Percentiles rank a stretch among this genome's conserved stretches.
Evolutionary conservation across 1,140 invertebrate species (phyloP).

Genomic region (Euwallacea similis): DNA sequence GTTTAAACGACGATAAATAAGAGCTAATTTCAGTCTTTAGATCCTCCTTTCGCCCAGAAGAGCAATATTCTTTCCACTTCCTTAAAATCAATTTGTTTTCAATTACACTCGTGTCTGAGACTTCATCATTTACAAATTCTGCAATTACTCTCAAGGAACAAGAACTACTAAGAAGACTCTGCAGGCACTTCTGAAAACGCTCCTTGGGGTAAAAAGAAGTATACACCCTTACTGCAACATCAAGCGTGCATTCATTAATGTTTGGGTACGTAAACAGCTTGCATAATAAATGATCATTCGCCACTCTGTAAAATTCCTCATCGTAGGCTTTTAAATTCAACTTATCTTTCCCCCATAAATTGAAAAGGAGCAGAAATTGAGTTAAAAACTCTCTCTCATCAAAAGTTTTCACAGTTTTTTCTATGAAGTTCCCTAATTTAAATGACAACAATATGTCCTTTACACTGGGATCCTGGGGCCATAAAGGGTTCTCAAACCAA

Average conservation of each 20-base stretch:
- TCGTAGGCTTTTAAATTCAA: constrained; percentile 41
- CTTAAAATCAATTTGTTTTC: constrained; percentile 41
- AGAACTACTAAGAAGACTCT: constrained; percentile 54
- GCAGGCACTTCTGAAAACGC: constrained; percentile 54
- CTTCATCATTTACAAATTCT: constrained; percentile 39
- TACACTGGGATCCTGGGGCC: constrained; percentile 53
- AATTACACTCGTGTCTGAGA: constrained; percentile 34
- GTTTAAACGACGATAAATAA: constrained; percentile 49
- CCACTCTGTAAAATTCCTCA: constrained; percentile 45
- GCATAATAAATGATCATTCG: constrained; percentile 50
- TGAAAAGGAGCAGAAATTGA: constrained; percentile 45
- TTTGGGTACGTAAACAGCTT: constrained; percentile 47
- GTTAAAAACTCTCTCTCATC: constrained; percentile 39
- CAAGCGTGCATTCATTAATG: constrained; percentile 43
- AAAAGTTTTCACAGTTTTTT: constrained; percentile 54
- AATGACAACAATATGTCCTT: constrained; percentile 58
- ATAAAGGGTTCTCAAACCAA: constrained; percentile 54
- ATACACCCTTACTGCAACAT: constrained; percentile 49
- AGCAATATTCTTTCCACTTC: constrained; percentile 52
- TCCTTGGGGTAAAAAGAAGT: constrained; percentile 47
- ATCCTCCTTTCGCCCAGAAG: constrained; percentile 46
- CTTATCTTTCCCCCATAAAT: constrained; percentile 43
- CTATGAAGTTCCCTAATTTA: constrained; percentile 55
- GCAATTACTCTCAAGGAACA: constrained; percentile 52
- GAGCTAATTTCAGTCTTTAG: constrained; percentile 49